phyloP scores from a whole-genome alignment of 2,888 invertebrate genomes.

The Celastrina argiolus region DNA sequence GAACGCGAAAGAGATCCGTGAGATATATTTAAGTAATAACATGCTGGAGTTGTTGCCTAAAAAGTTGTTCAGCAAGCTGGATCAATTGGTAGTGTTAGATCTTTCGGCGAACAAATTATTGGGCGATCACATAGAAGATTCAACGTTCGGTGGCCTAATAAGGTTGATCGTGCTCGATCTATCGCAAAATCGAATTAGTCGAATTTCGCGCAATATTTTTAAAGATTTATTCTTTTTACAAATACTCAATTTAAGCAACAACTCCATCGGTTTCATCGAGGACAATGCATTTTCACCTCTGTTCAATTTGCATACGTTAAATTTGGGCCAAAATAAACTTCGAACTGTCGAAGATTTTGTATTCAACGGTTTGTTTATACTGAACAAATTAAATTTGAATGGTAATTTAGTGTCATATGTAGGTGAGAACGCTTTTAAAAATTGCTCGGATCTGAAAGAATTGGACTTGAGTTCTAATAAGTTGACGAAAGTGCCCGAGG shows the following conservation, averaged over 20 bases:
- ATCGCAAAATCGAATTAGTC: conserved; percentile 88
- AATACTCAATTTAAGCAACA: conserved; percentile 90
- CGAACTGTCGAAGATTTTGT: conserved; percentile 87
- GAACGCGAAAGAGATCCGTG: conserved; percentile 87
- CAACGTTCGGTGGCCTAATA: conserved; percentile 91
- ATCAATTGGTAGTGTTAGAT: conserved; percentile 91
- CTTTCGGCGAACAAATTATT: conserved; percentile 91
- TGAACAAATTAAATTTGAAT: conserved; percentile 89
- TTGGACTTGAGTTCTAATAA: conserved; percentile 93
- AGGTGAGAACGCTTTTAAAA: conserved; percentile 88
- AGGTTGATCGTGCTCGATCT: conserved; percentile 91
- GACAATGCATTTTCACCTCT: conserved; percentile 91
- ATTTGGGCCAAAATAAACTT: conserved; percentile 90
- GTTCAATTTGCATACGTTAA: conserved; percentile 92
- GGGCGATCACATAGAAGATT: conserved; percentile 90
- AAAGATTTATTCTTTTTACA: conserved; percentile 92
- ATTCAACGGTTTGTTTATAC: conserved; percentile 89
- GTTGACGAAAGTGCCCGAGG: conserved; percentile 88
- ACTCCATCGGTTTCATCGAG: conserved; percentile 89
- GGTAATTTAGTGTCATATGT: conserved; percentile 88
- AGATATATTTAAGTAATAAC: conserved; percentile 92
- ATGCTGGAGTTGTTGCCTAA: conserved; percentile 89
- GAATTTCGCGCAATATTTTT: conserved; percentile 89
- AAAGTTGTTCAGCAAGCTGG: conserved; percentile 89
- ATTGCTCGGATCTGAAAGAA: conserved; percentile 92